Base-by-base conservation (phyloP, 2,797 vertebrate genomes). In the Pipistrellus pipistrellus region DNA sequence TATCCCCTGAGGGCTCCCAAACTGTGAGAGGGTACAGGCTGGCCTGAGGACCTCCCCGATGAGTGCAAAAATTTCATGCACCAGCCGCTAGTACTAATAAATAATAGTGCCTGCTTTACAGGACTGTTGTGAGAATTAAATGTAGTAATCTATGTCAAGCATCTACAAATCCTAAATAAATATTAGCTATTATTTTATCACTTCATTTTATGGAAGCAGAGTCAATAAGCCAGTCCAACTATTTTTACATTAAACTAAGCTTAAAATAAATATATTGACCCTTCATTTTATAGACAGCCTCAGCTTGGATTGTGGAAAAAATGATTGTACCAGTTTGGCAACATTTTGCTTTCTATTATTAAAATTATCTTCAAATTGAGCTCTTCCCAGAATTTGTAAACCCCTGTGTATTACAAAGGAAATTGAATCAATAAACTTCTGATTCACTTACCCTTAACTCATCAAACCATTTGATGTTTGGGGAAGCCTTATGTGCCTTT, bases 371-470 rank as follows among this genome's bases (percentile, higher is more conserved):
- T 96, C 68, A 85, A 96, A 93, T 68, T 82, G 73, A 83, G 32
- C 51, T 91, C 44, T 86, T 96, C 55, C n/a, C 15, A 89, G 59
- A 91, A 96, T 93, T 93, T 92, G 73, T 88, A 96, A 64, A 81
- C 57, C 66, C 87, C 82, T 90, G 86, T 95, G 64, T 85, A 93
- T 96, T 95, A 80, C 46, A 89, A 59, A 96, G 77, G 73, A 96
- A 97, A 91, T 48, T 94, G 64, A 97, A 97, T 94, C 91, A 96
- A 96, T 95, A 96, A 51, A 91, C 93, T 97, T 95, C 38, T 90
- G 69, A 94, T 91, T 95, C 95, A 80, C 89, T 94, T 93, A 80
- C 62, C 64, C 41, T 96, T 95, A 95, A 96, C 84, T 93, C 95
- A 96, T 95, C 69, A 96, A 90, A 91, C 41, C 84, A 93, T 95